Evolutionary conservation across 2,113 vertebrate species (phyloP).

Genomic region (Fregata magnificens): DNA sequence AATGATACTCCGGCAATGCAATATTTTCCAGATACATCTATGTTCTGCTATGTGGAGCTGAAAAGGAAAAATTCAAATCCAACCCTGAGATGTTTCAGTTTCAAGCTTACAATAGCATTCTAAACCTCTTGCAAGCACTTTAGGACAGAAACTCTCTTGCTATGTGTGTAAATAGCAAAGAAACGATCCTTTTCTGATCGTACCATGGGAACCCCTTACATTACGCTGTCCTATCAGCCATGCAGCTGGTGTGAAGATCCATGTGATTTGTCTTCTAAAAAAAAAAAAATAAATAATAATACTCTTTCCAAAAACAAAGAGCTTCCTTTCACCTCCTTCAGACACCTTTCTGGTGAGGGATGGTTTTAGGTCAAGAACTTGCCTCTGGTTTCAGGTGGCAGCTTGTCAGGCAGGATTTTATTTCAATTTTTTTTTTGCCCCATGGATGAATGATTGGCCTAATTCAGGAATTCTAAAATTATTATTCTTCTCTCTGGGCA

Average conservation of each 20-base stretch:
- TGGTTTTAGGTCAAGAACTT: slow-evolving; percentile 45
- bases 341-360: neutral
- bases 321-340: neutral
- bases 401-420: slow-evolving; percentile 46
- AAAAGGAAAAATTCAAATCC: neutral
- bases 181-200: neutral
- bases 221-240: rapidly evolving
- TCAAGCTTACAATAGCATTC: neutral
- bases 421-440: neutral
- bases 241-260: neutral
- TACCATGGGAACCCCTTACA: neutral
- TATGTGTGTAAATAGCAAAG: neutral
- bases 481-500: slow-evolving; percentile 14
- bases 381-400: slow-evolving; percentile 57
- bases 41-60: neutral
- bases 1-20: neutral
- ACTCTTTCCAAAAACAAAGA: neutral
- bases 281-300: too few species aligned
- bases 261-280: neutral
- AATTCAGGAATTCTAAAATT: slow-evolving; percentile 48
- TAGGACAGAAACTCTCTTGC: neutral
- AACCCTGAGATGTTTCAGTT: neutral
- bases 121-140: neutral
- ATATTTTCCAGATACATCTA: neutral
- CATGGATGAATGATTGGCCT: slow-evolving; percentile 40